Evolutionary conservation across 2,888 invertebrate genomes (phyloP), one percentile per base, ranked within the genome.

Genomic region (Hyles lineata): DNA sequence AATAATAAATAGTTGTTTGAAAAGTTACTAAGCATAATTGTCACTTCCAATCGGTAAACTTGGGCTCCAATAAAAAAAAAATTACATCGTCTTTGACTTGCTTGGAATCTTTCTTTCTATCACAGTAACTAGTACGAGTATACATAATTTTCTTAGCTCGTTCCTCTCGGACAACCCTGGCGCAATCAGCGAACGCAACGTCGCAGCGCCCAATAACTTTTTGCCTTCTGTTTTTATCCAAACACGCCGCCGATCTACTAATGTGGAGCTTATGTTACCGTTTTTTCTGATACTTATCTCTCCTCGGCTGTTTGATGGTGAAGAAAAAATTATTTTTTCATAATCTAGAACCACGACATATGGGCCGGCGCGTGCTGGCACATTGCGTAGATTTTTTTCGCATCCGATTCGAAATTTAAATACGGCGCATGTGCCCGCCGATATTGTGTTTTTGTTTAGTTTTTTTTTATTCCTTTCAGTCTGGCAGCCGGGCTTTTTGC

Each of bases 181-280:
- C 52, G 69, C 76, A 77, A 80, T 82, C 79, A 84, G 83, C 85
- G 85, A 84, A 82, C 84, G 73, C 82, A 83, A 82, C 88, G 87
- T 86, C 85, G 87, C 85, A 89, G 90, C 67, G 67, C 67, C 67
- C 67, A 67, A 67, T 67, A 67, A 67, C 87, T 93, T 92, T 92
- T 92, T 92, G 87, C 87, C 75, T 77, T 76, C 71, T 81, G 81
- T 91, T 92, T 92, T 93, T 93, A 90, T 90, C 83, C 80, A 85
- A 86, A 67, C 67, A 67, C 67, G 50, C 67, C 67, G 67, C 67
- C 67, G 67, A 67, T 67, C 82, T 87, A 89, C 91, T 92, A 93
- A 93, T 93, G 91, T 93, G 92, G 92, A 92, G 92, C 93, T 92
- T 93, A 93, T 93, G 92, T 93, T 92, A 90, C 90, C 75, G 88